Conservation (phyloP, 2,797 vertebrate species). For the Notolabrus celidotus region DNA sequence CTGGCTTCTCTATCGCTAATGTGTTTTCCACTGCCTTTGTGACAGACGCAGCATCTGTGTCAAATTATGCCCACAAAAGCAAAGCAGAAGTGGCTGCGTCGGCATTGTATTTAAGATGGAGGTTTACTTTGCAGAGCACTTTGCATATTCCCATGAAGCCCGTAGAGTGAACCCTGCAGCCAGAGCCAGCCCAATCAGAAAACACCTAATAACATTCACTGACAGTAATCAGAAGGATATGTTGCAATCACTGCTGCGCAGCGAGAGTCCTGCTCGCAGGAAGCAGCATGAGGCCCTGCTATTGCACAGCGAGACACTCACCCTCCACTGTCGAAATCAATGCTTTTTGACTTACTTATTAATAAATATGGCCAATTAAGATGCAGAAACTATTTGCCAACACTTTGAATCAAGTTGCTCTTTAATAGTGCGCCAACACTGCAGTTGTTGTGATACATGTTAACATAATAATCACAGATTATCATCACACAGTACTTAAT, state of each 20-base stretch:
- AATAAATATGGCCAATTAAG: constrained; percentile 83
- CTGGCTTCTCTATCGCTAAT: constrained; percentile 77
- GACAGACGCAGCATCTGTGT: constrained; percentile 80
- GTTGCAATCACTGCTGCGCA: constrained; percentile 84
- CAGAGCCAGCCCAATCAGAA: constrained; percentile 78
- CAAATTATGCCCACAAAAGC: constrained; percentile 78
- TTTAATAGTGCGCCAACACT: constrained; percentile 33
- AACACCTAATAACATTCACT: constrained; percentile 80
- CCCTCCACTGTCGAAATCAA: constrained; percentile 79
- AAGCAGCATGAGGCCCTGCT: constrained; percentile 73
- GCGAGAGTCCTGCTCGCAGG: constrained; percentile 74
- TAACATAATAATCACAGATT: constrained; percentile 42
- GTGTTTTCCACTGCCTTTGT: constrained; percentile 75
- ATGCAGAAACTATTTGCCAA: constrained; percentile 77
- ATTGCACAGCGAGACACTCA: constrained; percentile 71
- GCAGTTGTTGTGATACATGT: constrained; percentile 51
- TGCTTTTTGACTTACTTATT: constrained; percentile 79
- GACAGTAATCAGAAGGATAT: constrained; percentile 85
- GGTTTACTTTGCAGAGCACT: constrained; percentile 73
- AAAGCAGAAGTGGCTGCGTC: constrained; percentile 55
- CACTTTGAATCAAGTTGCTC: constrained; percentile 68
- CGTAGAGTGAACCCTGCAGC: constrained; percentile 75
- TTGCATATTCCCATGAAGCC: constrained; percentile 81
- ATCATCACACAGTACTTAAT: constrained; percentile 20
- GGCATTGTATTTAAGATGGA: constrained; percentile 71